A percentile compares a stretch with the other conserved stretches of the same genome.
Evolutionary conservation across 2,113 vertebrate species (phyloP).

Genomic region (Cnemophilus loriae): DNA sequence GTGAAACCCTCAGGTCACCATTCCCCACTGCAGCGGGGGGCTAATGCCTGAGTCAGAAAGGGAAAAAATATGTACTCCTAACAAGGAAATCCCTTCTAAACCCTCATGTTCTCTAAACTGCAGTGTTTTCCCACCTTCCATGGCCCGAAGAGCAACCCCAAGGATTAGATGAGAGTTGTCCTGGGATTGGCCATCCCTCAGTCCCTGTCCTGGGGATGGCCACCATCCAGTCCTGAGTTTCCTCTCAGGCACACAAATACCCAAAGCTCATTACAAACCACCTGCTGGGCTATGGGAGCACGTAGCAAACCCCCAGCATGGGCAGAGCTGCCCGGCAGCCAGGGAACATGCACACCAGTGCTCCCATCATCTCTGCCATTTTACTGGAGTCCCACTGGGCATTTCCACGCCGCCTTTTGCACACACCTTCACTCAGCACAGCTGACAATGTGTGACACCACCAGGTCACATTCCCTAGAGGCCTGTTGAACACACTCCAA

Average conservation of each 20-base stretch:
- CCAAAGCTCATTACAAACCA: background rate
- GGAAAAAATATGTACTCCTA: background rate
- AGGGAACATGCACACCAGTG: background rate
- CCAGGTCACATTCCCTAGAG: background rate
- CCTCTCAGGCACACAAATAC: background rate
- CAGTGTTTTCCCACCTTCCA: background rate
- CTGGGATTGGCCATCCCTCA: background rate
- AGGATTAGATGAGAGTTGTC: background rate
- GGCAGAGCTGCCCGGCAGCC: background rate
- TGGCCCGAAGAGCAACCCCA: background rate
- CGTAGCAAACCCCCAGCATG: accelerated
- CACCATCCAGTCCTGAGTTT: background rate
- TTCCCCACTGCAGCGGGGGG: background rate
- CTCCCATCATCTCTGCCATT: background rate
- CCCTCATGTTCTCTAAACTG: background rate
- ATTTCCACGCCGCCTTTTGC: background rate
- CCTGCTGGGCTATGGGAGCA: background rate
- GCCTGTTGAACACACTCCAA: background rate
- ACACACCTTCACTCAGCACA: background rate
- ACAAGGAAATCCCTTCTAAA: background rate
- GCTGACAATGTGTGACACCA: background rate
- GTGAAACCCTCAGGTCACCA: background rate
- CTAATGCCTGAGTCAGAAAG: background rate
- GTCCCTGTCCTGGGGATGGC: background rate
- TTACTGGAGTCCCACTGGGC: background rate